Evolutionary conservation across 2,888 invertebrate genomes (phyloP).

Genomic region (Caenorhabditis japonica): DNA sequence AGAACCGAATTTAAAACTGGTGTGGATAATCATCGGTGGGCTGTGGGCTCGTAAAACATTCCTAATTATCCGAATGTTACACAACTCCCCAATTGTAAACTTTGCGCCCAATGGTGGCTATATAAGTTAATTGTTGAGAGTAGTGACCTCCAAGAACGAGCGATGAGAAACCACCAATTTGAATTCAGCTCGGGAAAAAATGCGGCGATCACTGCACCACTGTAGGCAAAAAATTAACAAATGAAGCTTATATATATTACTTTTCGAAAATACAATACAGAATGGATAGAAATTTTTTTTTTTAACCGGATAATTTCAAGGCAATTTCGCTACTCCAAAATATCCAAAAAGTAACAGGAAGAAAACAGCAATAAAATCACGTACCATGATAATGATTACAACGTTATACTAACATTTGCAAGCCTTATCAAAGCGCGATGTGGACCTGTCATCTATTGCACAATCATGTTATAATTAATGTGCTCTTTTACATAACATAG

Average conservation of each 20-base stretch:
- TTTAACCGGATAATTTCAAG: no score
- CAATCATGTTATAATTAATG: slow-evolving; percentile 37
- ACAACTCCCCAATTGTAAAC: slow-evolving; percentile 47
- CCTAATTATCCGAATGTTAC: slow-evolving; percentile 44
- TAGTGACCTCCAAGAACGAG: slow-evolving; percentile 11
- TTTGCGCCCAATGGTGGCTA: slow-evolving; percentile 8
- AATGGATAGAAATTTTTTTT: no score
- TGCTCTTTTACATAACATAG: slow-evolving; percentile 14
- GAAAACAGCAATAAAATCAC: no score
- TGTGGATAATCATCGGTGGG: slow-evolving; percentile 18
- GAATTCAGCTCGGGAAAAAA: not conserved
- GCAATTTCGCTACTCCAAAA: no score
- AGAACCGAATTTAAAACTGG: not conserved
- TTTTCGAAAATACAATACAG: no score
- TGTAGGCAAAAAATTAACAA: no score
- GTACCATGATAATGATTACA: no score
- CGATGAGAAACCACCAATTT: not conserved
- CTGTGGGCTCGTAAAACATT: slow-evolving; percentile 32
- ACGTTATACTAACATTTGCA: no score
- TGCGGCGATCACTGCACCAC: not conserved
- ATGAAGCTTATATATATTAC: no score
- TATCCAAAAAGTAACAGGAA: no score
- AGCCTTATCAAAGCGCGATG: no score
- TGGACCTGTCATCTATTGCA: slow-evolving; percentile 32
- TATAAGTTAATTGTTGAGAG: slow-evolving; percentile 49